Conservation (phyloP, 2,113 vertebrate genomes). For the Uropsilus gracilis region DNA sequence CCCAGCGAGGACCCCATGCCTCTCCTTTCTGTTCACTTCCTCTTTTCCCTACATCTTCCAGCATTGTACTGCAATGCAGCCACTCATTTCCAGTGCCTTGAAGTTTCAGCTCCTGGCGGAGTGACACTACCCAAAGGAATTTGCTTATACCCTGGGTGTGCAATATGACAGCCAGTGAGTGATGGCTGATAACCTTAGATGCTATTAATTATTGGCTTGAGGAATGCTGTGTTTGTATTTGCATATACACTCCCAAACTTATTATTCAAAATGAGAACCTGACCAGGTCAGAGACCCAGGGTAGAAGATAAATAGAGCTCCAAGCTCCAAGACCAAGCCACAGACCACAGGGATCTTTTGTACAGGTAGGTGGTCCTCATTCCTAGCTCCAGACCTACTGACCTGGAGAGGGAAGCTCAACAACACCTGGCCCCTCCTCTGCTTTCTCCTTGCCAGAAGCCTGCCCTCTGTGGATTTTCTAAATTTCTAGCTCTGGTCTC, state of each 20-base stretch:
- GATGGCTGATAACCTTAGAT: neutral
- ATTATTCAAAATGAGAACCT: neutral
- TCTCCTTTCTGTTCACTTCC: neutral
- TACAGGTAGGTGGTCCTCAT: neutral
- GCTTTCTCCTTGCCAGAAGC: neutral
- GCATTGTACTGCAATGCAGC: neutral
- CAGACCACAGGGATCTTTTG: neutral
- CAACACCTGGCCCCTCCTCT: neutral
- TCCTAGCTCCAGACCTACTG: fast-evolving
- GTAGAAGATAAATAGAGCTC: neutral
- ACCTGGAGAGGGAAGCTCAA: neutral
- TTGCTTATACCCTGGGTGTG: neutral
- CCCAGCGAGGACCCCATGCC: fast-evolving
- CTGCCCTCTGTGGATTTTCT: neutral
- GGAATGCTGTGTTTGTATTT: neutral
- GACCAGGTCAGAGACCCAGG: neutral
- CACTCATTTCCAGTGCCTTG: neutral
- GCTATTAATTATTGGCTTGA: neutral
- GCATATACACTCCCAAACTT: neutral
- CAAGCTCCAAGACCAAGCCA: neutral
- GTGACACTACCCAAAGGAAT: neutral
- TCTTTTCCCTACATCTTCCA: neutral
- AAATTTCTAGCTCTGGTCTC: neutral
- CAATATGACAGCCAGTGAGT: neutral
- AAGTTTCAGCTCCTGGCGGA: neutral